These are phyloP conservation scores for Cacajao melanocephalus DNA, from an alignment of 2,797 vertebrate species.

Conservation along the genomic window DNA sequence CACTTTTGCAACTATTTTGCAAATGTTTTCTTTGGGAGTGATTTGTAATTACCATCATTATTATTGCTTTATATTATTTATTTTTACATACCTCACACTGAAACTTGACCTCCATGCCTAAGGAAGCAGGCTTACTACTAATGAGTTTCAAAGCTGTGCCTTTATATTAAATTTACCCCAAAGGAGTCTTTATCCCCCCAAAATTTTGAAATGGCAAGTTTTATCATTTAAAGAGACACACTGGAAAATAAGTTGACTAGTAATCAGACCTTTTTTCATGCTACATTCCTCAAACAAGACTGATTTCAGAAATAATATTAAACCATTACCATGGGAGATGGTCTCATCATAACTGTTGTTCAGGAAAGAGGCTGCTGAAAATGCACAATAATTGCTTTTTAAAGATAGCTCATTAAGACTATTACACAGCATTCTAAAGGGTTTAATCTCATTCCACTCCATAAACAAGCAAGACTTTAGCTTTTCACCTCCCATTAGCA, in stretches of 20 bases:
- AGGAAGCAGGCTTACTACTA: conserved; percentile 39
- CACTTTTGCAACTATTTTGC: conserved; percentile 34
- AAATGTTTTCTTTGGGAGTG: conserved; percentile 65
- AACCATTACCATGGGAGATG: conserved; percentile 70
- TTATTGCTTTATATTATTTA: conserved; percentile 60
- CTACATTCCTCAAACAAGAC: conserved; percentile 68
- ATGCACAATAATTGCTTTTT: conserved; percentile 75
- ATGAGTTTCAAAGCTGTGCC: conserved; percentile 51
- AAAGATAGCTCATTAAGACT: conserved; percentile 75
- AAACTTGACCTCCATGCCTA: conserved; percentile 67
- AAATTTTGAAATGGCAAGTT: conserved; percentile 58
- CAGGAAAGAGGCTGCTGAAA: conserved; percentile 64
- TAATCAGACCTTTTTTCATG: conserved; percentile 73
- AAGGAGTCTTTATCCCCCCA: conserved; percentile 20
- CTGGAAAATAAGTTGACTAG: conserved; percentile 67
- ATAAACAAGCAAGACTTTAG: conserved; percentile 65
- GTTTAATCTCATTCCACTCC: conserved; percentile 69
- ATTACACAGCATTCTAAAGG: conserved; percentile 75
- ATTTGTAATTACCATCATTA: conserved; percentile 67
- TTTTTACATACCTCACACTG: conserved; percentile 50
- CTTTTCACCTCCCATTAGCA: conserved; percentile 58
- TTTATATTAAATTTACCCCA: conserved; percentile 64
- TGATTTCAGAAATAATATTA: conserved; percentile 76
- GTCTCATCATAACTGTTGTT: conserved; percentile 73
- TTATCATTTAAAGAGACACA: conserved; percentile 66